Percentiles rank a stretch among this genome's conserved stretches.
phyloP scores from a whole-genome alignment of 2,797 vertebrate genomes.

The Mormyrops boulengeri region DNA sequence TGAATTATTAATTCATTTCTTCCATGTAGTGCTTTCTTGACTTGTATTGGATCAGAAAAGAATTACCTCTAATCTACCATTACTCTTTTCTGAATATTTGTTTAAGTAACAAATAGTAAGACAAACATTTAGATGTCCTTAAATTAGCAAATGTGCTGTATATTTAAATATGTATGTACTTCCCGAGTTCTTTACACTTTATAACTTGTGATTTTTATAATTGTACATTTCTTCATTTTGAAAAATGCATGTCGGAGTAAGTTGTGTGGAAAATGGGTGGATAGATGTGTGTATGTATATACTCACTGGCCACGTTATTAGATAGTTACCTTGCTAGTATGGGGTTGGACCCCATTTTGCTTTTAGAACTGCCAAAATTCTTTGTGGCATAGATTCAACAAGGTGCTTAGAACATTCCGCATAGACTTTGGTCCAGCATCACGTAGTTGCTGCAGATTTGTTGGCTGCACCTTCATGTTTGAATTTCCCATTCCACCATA shows the following conservation, averaged over 20 bases:
- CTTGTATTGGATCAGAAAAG: neutral
- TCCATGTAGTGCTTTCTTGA: neutral
- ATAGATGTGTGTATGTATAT: neutral
- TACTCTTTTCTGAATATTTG: neutral
- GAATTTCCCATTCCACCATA: neutral
- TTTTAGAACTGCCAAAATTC: neutral
- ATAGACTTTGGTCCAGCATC: neutral
- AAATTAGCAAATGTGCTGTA: neutral
- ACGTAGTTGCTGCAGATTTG: neutral
- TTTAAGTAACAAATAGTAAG: neutral
- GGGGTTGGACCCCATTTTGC: neutral
- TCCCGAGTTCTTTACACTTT: neutral
- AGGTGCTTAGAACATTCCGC: neutral
- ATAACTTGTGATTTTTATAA: neutral
- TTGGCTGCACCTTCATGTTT: neutral
- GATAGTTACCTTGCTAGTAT: neutral
- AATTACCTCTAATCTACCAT: neutral
- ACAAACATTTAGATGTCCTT: neutral
- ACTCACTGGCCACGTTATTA: neutral
- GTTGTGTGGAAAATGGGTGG: neutral
- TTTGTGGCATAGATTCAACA: neutral
- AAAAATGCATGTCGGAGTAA: neutral
- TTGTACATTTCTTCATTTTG: neutral
- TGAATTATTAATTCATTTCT: neutral
- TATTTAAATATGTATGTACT: neutral